Evolutionary conservation across 2,797 vertebrate species (phyloP), one percentile per base, ranked within the genome.

Genomic region (Momotus momota): DNA sequence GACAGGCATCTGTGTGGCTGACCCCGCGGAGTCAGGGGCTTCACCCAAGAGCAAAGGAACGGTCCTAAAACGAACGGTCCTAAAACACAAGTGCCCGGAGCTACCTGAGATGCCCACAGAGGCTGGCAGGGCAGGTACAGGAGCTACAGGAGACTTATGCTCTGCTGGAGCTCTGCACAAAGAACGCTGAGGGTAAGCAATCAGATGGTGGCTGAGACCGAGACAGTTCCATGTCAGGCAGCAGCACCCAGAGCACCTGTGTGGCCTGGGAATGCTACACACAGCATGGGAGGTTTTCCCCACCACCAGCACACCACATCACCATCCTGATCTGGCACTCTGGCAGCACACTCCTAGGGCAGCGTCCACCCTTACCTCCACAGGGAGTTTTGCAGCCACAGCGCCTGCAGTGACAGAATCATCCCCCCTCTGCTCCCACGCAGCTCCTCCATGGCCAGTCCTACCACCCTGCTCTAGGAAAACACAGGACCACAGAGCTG

Each of bases 121-220:
- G 40, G 14, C 55, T 29, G 40, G 57, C 35, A 71, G 48, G 25
- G 46, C 23, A 45, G 40, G 27, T 0, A 0, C 1, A 71, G 38
- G 33, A 89, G 27, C 65, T 48, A 33, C 49, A 33, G 38, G 40
- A 45, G 29, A 51, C 26, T 46, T 60, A 35, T 0, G 2, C n/a
- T n/a, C 33, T 70, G 62, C 46, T 26, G 5, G 38, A 78, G 7
- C 55, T 52, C 25, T 54, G 45, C 45, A 27, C 21, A 49, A 64
- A 72, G 31, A 41, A 33, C 48, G 19, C 1, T 21, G 57, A 73
- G 25, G 23, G 27, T 19, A 21, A 84, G 52, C 29, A 46, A 41
- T 0, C 4, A 62, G 21, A 57, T 29, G 58, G 64, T 71, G 25
- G 9, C 46, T 0, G 0, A 70, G 46, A 27, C 22, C 13, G 40